A percentile compares a stretch with the other conserved stretches of the same genome.
Evolutionary conservation across 2,113 vertebrate genomes (phyloP).

Genomic region (Centropristis striata): DNA sequence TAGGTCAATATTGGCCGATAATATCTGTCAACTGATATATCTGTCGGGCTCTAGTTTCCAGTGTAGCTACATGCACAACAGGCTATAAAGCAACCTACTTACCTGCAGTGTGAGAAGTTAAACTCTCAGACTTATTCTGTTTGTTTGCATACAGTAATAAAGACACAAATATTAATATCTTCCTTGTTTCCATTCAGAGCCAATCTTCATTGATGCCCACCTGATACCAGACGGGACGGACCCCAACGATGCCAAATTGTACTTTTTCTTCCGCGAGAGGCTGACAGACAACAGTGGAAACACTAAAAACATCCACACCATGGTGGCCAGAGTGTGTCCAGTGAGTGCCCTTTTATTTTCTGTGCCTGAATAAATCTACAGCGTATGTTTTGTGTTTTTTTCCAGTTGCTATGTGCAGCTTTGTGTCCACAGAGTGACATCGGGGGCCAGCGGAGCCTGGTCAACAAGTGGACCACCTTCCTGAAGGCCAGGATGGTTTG

Average conservation of each 20-base stretch:
- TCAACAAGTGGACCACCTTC: slow-evolving; percentile 99
- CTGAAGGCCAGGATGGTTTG: slow-evolving; percentile 96
- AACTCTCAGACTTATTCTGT: no score
- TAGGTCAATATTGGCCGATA: no score
- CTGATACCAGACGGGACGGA: slow-evolving; percentile 96
- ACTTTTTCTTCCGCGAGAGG: slow-evolving; percentile 97
- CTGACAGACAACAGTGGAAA: slow-evolving; percentile 94
- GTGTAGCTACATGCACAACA: no score
- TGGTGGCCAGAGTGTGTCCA: slow-evolving; percentile 97
- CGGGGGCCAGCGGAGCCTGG: slow-evolving; percentile 97
- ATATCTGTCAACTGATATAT: no score
- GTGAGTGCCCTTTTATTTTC: slow-evolving; percentile 83
- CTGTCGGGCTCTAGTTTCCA: no score
- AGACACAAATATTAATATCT: no score
- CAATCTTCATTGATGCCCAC: slow-evolving; percentile 95
- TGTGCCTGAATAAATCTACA: background rate
- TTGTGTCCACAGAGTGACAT: slow-evolving; percentile 90
- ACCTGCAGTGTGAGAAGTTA: no score
- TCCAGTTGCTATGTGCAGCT: background rate
- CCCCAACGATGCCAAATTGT: slow-evolving; percentile 95
- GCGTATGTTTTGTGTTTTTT: background rate
- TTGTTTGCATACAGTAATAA: no score
- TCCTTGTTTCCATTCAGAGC: slow-evolving; percentile 83
- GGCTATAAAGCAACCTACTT: no score
- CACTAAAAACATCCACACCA: slow-evolving; percentile 95